Evolutionary conservation across 2,113 vertebrate genomes (phyloP).

Genomic region (Hippocampus guttulatus): DNA sequence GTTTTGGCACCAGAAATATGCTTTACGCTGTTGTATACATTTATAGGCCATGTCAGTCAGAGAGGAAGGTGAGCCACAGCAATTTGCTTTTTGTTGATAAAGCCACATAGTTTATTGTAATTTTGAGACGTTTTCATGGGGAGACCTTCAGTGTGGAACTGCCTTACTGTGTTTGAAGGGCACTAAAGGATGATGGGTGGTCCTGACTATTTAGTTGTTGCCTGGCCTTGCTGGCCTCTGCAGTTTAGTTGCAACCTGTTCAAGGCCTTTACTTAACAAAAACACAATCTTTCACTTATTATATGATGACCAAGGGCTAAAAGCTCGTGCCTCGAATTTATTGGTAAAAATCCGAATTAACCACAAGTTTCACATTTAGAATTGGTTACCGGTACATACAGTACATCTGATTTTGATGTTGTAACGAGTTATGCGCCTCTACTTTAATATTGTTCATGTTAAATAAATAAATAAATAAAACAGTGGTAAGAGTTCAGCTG

Average conservation of each 20-base stretch:
- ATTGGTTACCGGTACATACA: neutral
- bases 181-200: conserved; percentile 51
- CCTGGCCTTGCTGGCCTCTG: conserved; percentile 67
- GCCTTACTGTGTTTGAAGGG: conserved; percentile 44
- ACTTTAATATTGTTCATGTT: neutral
- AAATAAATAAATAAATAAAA: too few species aligned
- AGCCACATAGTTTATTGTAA: conserved; percentile 10
- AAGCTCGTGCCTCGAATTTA: neutral
- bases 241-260: conserved; percentile 66
- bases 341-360: conserved; percentile 2
- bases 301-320: conserved; percentile 16
- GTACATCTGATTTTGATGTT: neutral
- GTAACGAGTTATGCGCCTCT: neutral
- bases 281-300: conserved; percentile 36
- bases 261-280: conserved; percentile 66
- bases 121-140: conserved; percentile 14
- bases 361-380: neutral
- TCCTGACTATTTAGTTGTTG: conserved; percentile 45
- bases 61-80: neutral
- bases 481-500: neutral
- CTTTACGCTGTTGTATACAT: neutral
- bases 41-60: too few species aligned
- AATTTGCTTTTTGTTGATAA: conserved; percentile 15
- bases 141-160: conserved; percentile 28
- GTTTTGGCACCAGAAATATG: neutral